Evolutionary conservation across 2,888 invertebrate genomes (phyloP).

Genomic region (Syrista parreyssii): DNA sequence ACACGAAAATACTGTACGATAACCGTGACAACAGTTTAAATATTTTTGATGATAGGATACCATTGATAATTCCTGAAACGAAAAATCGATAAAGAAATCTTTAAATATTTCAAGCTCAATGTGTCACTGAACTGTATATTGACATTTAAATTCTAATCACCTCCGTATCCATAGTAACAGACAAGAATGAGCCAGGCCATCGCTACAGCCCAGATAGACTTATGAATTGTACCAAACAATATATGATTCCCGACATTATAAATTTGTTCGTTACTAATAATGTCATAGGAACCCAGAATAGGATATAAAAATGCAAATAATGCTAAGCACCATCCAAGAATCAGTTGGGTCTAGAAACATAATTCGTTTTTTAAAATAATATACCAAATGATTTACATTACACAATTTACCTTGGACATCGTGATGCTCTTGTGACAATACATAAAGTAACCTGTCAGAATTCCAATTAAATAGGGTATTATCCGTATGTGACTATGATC

Average conservation of each 20-base stretch:
- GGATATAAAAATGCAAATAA: conserved; percentile 10
- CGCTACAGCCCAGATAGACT: conserved; percentile 17
- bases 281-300: conserved; percentile 6
- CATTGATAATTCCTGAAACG: conserved; percentile 17
- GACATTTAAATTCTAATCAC: background rate
- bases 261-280: conserved; percentile 5
- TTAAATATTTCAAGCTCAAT: background rate
- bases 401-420: conserved; percentile 16
- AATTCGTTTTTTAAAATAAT: background rate
- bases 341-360: conserved; percentile 12
- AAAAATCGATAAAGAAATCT: background rate
- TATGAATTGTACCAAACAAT: conserved; percentile 13
- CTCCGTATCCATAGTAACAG: conserved; percentile 22
- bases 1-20: conserved; percentile 18
- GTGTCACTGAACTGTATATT: background rate
- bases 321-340: conserved; percentile 27
- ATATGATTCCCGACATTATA: conserved; percentile 12
- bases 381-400: background rate
- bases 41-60: conserved; percentile 10
- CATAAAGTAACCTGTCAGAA: conserved; percentile 18
- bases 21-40: conserved; percentile 11
- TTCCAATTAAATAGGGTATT: conserved; percentile 19
- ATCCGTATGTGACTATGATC: conserved; percentile 16
- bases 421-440: conserved; percentile 10
- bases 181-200: conserved; percentile 19